These are phyloP conservation scores for Ganaspis brasiliensis DNA, from an alignment of 2,888 invertebrate species.

Conservation along the genomic window DNA sequence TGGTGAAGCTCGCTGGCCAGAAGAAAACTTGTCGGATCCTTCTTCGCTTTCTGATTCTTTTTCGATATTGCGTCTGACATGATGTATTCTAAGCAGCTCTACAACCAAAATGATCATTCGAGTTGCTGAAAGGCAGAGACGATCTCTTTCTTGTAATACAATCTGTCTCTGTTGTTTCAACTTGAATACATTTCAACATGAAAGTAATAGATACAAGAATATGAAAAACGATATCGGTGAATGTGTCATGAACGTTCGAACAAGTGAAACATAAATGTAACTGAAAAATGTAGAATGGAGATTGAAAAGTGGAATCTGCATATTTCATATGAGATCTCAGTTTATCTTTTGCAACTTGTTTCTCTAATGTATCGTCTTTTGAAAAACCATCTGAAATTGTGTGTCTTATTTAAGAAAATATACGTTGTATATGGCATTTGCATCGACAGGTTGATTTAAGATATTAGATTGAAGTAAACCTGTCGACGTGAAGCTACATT, in stretches of 20 bases:
- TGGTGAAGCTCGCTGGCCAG: constrained; percentile 46
- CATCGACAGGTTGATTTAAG: too few relatives aligned
- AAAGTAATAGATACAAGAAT: neutral
- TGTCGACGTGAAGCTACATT: too few relatives aligned
- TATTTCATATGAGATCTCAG: neutral
- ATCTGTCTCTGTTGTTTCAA: constrained; percentile 59
- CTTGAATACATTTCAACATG: constrained; percentile 48
- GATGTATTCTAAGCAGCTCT: constrained; percentile 57
- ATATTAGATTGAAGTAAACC: too few relatives aligned
- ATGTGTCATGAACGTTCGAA: constrained; percentile 25
- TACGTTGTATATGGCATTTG: too few relatives aligned
- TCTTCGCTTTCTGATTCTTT: constrained; percentile 45
- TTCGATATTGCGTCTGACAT: constrained; percentile 51
- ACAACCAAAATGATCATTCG: constrained; percentile 25
- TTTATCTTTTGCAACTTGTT: neutral
- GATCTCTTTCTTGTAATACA: constrained; percentile 45
- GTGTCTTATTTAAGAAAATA: too few relatives aligned
- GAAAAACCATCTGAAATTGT: too few relatives aligned
- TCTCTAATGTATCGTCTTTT: neutral
- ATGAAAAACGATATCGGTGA: constrained; percentile 18
- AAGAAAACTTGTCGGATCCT: constrained; percentile 49
- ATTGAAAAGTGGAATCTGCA: neutral
- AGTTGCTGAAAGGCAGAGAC: constrained; percentile 46
- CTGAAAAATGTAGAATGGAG: neutral
- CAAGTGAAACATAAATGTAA: constrained; percentile 18